Evolutionary conservation across 2,797 vertebrate genomes (phyloP).

Genomic region (Luscinia megarhynchos): DNA sequence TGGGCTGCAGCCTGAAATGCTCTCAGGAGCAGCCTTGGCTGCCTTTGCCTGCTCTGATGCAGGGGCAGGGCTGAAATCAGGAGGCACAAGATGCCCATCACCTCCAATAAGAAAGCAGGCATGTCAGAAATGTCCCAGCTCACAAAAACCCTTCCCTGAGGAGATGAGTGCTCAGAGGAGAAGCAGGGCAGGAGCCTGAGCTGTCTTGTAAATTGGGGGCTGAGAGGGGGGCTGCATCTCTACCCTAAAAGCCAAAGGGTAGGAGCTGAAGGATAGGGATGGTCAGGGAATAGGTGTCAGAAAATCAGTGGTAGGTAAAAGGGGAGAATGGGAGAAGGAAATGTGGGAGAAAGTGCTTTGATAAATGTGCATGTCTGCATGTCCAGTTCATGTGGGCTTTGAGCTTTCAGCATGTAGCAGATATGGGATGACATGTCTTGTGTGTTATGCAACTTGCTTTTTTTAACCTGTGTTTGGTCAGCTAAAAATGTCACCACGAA

Average conservation of each 20-base stretch:
- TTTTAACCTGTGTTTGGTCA: not conserved
- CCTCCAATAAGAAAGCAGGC: not conserved
- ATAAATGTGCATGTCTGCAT: rapidly evolving
- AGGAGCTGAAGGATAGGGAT: not conserved
- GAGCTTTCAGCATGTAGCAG: not conserved
- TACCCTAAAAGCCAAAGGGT: not conserved
- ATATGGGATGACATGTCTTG: rapidly evolving
- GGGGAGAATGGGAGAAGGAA: not conserved
- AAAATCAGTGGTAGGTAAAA: not conserved
- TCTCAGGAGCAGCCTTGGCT: not conserved
- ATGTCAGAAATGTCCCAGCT: not conserved
- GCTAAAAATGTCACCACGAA: not conserved
- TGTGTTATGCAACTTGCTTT: not conserved
- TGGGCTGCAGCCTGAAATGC: not conserved
- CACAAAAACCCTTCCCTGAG: not conserved
- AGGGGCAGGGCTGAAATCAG: not conserved
- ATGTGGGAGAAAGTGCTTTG: not conserved
- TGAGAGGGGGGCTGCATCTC: not conserved
- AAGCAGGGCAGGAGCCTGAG: not conserved
- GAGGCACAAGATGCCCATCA: not conserved
- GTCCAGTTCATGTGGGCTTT: not conserved
- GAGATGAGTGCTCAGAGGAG: not conserved
- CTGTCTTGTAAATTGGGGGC: not conserved
- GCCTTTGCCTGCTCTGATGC: not conserved
- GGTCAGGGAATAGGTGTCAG: not conserved